Evolutionary conservation across 2,888 invertebrate genomes (phyloP), one percentile per base, ranked within the genome.

Genomic region (Anthrax anthrax): DNA sequence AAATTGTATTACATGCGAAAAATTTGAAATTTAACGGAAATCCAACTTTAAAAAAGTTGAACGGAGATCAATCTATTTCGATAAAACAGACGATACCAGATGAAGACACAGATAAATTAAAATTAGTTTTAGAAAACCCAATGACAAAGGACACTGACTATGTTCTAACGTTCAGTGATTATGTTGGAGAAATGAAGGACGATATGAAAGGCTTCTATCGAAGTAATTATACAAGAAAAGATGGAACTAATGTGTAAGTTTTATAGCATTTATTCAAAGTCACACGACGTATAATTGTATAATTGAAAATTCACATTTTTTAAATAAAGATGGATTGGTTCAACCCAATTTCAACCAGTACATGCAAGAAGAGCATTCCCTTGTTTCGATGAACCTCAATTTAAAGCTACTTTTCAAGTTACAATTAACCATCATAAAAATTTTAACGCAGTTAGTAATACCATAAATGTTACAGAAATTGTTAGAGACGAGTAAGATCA

Each of bases 321-420:
- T 14, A 36, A 36, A 36, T 36, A 16, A 4, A 46, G 46, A 19
- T 46, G 46, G 46, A 42, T 46, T 16, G 46, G 38, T 29, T 42
- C 46, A 1, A 46, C 83, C 0, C 81, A 83, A 52, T 76, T 84
- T 45, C 78, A 83, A 58, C 75, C 81, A 0, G 77, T 76, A 0
- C 72, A 72, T 50, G 80, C 81, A 0, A 74, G 83, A 1, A 67
- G 72, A 14, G 81, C 80, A 0, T 82, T 86, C 60, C 86, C 86
- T 0, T 85, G 85, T 58, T 85, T 79, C 58, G 87, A 87, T 58
- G 84, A 85, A 57, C 85, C 86, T 0, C 69, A 68, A 0, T 62
- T 76, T 34, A 85, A 84, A 57, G 80, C 85, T 0, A 65, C 66
- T n/a, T 84, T 82, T 58, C 68, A 72, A 32, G 72, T 84, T 14